Base-by-base conservation (phyloP, 37 sponge, comb jelly and placozoan genomes). In the Hormiphora californensis region DNA sequence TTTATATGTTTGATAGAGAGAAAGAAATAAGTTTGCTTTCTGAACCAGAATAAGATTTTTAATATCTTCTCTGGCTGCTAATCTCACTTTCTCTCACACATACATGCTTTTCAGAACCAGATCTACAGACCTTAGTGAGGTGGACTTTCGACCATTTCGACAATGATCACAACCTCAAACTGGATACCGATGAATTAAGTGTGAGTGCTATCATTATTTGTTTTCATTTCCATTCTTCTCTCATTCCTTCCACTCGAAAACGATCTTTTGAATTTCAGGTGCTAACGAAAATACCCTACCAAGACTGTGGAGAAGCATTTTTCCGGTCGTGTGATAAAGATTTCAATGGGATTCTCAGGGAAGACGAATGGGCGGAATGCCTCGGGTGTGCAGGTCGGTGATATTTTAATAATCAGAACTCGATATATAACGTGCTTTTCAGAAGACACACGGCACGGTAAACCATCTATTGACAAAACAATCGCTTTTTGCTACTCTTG, bases 121-220 rank as follows among this genome's bases (percentile, higher is more conserved):
- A n/a, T 41, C 28, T 27, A 3, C 0, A 41, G 11, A 46, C 40
- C 28, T 30, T 73, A 46, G 44, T 73, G 44, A 40, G 28, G 7
- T 73, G 81, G 81, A 19, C 81, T 5, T 73, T 73, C 23, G 81
- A 73, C 46, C 21, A 36, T 9, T 22, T 73, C 0, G 81, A 73
- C 81, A 36, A 3, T 21, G 38, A 73, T 28, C 0, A 41, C 9
- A 46, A 73, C 46, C n/a, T n/a, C 46, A n/a, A 73, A 3, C 81
- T 73, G 23, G 35, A 0, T 3, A 17, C 19, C 4, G 23, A 73
- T 1, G 81, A 73, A n/a, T 3, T 73, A 37, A 32, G 17, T 7
- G 81, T 73, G 25, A 43, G 81, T 41, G n/a, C n/a, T n/a, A n/a
- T n/a, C n/a, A n/a, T n/a, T n/a, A n/a, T n/a, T n/a, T 57, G n/a